Percentiles rank a stretch among this genome's conserved stretches.
These are phyloP conservation scores for Arvicanthis niloticus DNA, from an alignment of 2,113 vertebrate genomes.

Conservation along the genomic window DNA sequence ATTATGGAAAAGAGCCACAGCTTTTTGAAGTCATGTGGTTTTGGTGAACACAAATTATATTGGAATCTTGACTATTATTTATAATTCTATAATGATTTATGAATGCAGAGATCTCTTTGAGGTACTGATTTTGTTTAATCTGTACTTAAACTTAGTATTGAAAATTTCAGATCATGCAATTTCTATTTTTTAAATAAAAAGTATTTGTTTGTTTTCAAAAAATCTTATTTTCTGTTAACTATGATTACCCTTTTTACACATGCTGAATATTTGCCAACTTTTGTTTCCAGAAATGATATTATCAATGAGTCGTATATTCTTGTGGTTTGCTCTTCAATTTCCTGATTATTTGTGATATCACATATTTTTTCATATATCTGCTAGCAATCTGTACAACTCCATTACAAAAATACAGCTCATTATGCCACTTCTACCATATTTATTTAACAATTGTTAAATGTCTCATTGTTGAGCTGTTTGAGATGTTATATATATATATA, in stretches of 20 bases:
- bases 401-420: not conserved
- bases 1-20: not conserved
- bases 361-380: too few species aligned
- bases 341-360: not conserved
- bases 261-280: not conserved
- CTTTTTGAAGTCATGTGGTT: not conserved
- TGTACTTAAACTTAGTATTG: not conserved
- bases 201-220: not conserved
- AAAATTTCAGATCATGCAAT: not conserved
- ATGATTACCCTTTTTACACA: not conserved
- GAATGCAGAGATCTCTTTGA: not conserved
- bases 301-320: not conserved
- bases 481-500: not conserved
- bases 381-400: not conserved
- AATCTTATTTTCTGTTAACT: not conserved
- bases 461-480: not conserved
- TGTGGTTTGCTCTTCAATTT: not conserved
- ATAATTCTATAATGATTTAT: not conserved
- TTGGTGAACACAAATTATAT: not conserved
- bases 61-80: not conserved
- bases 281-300: not conserved
- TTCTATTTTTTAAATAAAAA: not conserved
- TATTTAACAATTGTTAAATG: not conserved
- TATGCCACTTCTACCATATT: not conserved
- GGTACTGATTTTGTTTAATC: not conserved